phyloP scores from a whole-genome alignment of 2,113 vertebrate species.

The Aythya baeri region DNA sequence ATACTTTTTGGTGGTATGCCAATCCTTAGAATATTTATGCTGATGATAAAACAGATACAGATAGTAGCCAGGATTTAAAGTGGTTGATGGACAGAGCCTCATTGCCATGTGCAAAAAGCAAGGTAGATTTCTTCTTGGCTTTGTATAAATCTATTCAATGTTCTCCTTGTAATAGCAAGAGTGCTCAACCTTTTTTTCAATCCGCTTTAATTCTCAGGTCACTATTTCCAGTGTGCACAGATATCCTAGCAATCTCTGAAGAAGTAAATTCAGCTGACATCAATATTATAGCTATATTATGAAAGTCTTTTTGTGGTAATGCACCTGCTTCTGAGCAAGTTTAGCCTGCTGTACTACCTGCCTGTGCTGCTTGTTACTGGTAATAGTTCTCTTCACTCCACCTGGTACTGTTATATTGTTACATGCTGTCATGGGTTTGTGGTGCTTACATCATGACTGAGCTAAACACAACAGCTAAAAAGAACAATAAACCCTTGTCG shows the following conservation, averaged over 20 bases:
- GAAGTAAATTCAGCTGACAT: not conserved
- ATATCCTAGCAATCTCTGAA: not conserved
- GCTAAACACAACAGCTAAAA: not conserved
- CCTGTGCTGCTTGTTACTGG: not conserved
- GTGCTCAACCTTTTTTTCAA: not conserved
- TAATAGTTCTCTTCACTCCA: not conserved
- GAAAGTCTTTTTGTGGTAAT: not conserved
- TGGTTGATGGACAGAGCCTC: not conserved
- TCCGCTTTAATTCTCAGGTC: not conserved
- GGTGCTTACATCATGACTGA: not conserved
- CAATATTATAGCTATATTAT: not conserved
- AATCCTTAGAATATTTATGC: not conserved
- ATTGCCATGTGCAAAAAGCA: not conserved
- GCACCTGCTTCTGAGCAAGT: not conserved
- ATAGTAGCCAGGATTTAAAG: not conserved
- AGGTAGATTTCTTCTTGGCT: not conserved
- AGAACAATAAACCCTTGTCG: not conserved
- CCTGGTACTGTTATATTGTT: too few relatives aligned
- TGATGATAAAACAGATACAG: not conserved
- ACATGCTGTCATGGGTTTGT: accelerated
- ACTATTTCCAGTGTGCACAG: not conserved
- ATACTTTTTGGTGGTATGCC: not conserved
- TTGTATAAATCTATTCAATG: not conserved
- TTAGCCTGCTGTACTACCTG: not conserved
- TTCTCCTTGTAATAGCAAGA: not conserved